Percentiles rank a stretch among this genome's conserved stretches.
Conservation (phyloP, 1,140 invertebrate genomes). For the Phthorimaea operculella region DNA sequence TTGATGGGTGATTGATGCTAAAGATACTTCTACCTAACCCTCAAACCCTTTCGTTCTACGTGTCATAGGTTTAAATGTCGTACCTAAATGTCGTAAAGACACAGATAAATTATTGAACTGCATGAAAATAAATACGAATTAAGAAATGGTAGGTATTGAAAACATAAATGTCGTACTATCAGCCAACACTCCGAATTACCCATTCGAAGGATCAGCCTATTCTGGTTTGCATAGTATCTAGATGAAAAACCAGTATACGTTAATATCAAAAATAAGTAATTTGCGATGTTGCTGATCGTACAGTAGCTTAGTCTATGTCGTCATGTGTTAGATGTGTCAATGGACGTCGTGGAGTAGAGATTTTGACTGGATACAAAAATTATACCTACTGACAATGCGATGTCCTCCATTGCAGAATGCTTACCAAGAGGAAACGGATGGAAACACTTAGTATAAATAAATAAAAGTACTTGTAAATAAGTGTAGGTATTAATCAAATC, state of each 20-base stretch:
- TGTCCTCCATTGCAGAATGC: slow-evolving; percentile 64
- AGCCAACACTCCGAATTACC: too few species aligned
- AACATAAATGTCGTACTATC: too few species aligned
- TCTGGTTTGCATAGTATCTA: too few species aligned
- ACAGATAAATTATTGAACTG: too few species aligned
- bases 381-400: slow-evolving; percentile 40
- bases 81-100: slow-evolving; percentile 15
- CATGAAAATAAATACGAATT: too few species aligned
- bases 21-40: background rate
- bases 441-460: slow-evolving; percentile 44
- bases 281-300: slow-evolving; percentile 4
- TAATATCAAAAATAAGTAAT: background rate
- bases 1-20: background rate
- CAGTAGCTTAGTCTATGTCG: slow-evolving; percentile 50
- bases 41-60: slow-evolving; percentile 1
- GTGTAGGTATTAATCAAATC: background rate
- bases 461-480: background rate
- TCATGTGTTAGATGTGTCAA: slow-evolving; percentile 37
- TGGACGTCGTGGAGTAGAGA: slow-evolving; percentile 5
- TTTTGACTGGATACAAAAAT: background rate
- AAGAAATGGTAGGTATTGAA: too few species aligned
- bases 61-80: slow-evolving; percentile 27
- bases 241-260: background rate
- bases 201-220: too few species aligned
- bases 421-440: slow-evolving; percentile 54